Percentiles rank a stretch among this genome's conserved stretches.
Conservation (phyloP, 2,113 vertebrate genomes). For the Sinocyclocheilus grahami region DNA sequence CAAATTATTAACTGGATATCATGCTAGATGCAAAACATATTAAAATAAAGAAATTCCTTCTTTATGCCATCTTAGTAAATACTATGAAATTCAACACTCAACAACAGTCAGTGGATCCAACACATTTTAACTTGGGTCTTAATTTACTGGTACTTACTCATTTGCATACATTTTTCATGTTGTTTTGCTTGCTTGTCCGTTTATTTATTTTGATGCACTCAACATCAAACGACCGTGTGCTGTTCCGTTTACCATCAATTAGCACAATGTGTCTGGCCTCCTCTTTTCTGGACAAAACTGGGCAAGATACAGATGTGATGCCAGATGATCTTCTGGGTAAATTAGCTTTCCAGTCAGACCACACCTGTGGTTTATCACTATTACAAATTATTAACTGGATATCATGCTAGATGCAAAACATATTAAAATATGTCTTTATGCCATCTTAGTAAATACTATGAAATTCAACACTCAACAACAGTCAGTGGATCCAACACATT, state of each 20-base stretch:
- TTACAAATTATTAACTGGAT: too few species aligned
- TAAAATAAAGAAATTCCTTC: background rate
- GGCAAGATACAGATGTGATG: too few species aligned
- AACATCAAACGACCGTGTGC: background rate
- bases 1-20: background rate
- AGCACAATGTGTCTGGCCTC: too few species aligned
- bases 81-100: background rate
- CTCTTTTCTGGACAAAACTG: too few species aligned
- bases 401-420: too few species aligned
- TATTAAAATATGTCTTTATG: too few species aligned
- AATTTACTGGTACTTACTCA: background rate
- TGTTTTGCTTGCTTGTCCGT: background rate
- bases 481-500: background rate
- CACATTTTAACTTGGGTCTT: background rate
- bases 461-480: background rate
- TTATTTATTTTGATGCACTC: slow-evolving; percentile 13
- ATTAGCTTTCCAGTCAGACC: too few species aligned
- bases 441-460: background rate
- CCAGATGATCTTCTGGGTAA: too few species aligned
- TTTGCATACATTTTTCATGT: background rate
- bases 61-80: background rate
- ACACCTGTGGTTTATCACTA: too few species aligned
- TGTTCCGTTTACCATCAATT: too few species aligned
- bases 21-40: background rate
- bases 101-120: background rate